A percentile compares a stretch with the other conserved stretches of the same genome.
These are phyloP conservation scores for Labeo calbasu DNA, from an alignment of 2,797 vertebrate species.

Conservation along the genomic window DNA sequence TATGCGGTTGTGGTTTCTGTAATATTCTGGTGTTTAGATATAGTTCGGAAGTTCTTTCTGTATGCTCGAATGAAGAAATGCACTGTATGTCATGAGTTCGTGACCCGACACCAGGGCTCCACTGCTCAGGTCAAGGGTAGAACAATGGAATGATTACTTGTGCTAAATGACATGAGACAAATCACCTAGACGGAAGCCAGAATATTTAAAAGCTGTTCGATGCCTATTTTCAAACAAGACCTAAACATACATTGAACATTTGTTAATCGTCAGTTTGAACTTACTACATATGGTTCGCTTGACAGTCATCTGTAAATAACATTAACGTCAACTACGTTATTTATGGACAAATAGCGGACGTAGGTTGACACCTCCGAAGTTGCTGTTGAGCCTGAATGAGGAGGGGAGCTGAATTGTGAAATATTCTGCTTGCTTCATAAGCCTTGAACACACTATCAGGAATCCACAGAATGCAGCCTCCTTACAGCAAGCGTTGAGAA, in stretches of 20 bases:
- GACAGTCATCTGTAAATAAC: constrained; percentile 24
- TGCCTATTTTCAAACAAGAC: not conserved
- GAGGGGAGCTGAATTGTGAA: constrained; percentile 42
- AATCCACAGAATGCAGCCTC: constrained; percentile 56
- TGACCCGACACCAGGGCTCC: constrained; percentile 33
- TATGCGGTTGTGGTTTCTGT: not conserved
- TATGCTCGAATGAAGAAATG: not conserved
- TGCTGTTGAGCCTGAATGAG: constrained; percentile 21
- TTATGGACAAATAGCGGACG: constrained; percentile 3
- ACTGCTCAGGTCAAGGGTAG: constrained; percentile 38
- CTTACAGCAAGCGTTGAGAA: constrained; percentile 27
- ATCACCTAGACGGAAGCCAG: not conserved
- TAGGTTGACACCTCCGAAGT: constrained; percentile 14
- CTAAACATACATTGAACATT: not conserved
- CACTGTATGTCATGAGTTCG: constrained; percentile 4
- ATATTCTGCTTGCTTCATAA: constrained; percentile 29
- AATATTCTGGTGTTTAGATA: not conserved
- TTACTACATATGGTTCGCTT: constrained; percentile 15
- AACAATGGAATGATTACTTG: constrained; percentile 8
- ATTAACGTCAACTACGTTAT: constrained; percentile 1
- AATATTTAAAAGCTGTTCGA: not conserved
- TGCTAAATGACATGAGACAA: constrained; percentile 28
- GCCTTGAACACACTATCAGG: constrained; percentile 39
- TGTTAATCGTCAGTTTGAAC: not conserved
- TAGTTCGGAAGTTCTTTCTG: not conserved